phyloP scores from a whole-genome alignment of 2,797 vertebrate genomes.

The Zonotrichia albicollis region DNA sequence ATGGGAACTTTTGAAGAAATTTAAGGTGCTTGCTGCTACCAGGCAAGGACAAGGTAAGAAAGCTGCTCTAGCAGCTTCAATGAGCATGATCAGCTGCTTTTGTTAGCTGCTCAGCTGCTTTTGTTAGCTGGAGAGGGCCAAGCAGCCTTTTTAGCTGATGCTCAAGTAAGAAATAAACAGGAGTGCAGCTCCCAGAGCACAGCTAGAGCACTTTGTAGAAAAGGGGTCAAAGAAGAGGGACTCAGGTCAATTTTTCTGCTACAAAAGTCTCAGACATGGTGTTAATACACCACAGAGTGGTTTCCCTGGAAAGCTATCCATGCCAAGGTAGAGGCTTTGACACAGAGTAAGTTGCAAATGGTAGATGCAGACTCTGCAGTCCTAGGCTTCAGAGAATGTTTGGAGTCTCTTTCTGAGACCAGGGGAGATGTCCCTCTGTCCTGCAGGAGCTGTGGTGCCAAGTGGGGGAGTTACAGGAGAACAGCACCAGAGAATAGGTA shows the following conservation, averaged over 20 bases:
- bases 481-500: not conserved
- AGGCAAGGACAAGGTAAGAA: not conserved
- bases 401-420: not conserved
- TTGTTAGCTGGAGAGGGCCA: not conserved
- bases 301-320: not conserved
- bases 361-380: not conserved
- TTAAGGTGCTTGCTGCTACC: not conserved
- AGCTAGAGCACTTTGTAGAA: not conserved
- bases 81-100: accelerated
- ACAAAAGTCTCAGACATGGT: not conserved
- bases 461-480: not conserved
- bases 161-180: not conserved
- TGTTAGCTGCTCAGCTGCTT: not conserved
- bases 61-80: not conserved
- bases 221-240: accelerated
- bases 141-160: not conserved
- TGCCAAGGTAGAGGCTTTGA: not conserved
- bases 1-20: not conserved
- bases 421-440: not conserved
- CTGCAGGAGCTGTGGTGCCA: not conserved
- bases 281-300: accelerated
- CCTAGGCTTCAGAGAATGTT: not conserved
- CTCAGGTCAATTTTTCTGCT: not conserved
- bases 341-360: not conserved
- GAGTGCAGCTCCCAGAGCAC: not conserved